Evolutionary conservation across 1,140 invertebrate species (phyloP).

Genomic region (Solen grandis): DNA sequence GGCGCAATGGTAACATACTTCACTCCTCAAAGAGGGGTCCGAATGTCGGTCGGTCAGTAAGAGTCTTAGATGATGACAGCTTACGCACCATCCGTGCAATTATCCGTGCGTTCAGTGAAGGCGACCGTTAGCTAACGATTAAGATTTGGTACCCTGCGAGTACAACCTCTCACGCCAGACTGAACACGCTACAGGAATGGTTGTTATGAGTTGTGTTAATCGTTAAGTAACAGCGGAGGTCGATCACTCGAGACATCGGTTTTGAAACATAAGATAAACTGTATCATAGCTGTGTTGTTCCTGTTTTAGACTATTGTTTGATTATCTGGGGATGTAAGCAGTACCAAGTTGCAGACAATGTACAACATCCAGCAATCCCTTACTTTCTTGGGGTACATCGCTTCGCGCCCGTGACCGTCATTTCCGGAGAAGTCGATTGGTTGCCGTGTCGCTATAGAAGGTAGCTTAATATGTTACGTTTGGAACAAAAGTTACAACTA

Average conservation of each 20-base stretch:
- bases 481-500: not conserved
- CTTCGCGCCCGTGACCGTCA: not conserved
- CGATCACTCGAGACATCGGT: not conserved
- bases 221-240: not conserved
- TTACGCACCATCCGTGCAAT: no score
- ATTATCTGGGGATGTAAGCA: not conserved
- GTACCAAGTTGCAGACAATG: not conserved
- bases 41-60: no score
- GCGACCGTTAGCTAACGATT: no score
- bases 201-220: no score
- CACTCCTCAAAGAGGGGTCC: no score
- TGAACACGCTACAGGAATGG: no score
- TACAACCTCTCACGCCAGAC: no score
- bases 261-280: not conserved
- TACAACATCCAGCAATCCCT: not conserved
- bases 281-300: not conserved
- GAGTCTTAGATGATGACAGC: no score
- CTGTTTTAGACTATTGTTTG: constrained; percentile 3
- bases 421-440: not conserved
- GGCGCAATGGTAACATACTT: no score
- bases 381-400: no score
- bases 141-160: no score
- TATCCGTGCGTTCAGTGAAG: no score
- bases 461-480: not conserved
- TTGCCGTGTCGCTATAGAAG: not conserved